Conservation (phyloP, 2,113 vertebrate genomes). For the Campylorhamphus procurvoides region DNA sequence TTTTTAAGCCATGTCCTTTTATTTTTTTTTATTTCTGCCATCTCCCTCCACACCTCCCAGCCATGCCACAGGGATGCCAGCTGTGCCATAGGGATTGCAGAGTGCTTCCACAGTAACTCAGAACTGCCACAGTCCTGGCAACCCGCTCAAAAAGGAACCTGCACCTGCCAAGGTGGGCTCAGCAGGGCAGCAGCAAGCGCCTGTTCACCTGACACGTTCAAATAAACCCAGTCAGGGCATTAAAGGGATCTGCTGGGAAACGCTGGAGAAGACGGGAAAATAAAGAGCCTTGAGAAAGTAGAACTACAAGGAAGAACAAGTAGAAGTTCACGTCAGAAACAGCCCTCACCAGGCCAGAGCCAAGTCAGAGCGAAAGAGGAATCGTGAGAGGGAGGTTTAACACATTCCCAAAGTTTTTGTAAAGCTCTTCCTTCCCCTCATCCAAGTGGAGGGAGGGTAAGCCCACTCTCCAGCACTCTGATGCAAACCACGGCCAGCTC, state of each 20-base stretch:
- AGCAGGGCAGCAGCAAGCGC: not conserved
- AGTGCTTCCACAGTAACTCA: not conserved
- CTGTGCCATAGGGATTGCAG: not conserved
- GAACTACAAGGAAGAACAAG: not conserved
- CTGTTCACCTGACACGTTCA: not conserved
- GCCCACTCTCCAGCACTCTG: not conserved
- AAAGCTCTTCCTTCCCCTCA: not conserved
- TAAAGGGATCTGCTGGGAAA: accelerated
- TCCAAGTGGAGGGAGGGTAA: not conserved
- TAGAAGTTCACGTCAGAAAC: not conserved
- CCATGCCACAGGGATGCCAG: not conserved
- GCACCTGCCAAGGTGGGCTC: not conserved
- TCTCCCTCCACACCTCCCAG: not conserved
- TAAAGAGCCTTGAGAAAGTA: not conserved
- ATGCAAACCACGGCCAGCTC: not conserved
- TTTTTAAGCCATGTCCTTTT: not conserved
- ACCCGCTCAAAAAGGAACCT: not conserved
- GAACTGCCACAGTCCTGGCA: not conserved
- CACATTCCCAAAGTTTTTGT: not conserved
- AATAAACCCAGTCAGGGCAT: not conserved
- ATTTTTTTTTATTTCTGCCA: not conserved
- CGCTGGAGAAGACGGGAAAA: not conserved
- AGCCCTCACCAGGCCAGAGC: too few relatives aligned
- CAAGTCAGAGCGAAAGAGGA: not conserved
- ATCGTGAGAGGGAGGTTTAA: not conserved